Percentiles rank a stretch among this genome's conserved stretches.
Conservation (phyloP, 2,888 invertebrate genomes). For the Hybos culiciformis region DNA sequence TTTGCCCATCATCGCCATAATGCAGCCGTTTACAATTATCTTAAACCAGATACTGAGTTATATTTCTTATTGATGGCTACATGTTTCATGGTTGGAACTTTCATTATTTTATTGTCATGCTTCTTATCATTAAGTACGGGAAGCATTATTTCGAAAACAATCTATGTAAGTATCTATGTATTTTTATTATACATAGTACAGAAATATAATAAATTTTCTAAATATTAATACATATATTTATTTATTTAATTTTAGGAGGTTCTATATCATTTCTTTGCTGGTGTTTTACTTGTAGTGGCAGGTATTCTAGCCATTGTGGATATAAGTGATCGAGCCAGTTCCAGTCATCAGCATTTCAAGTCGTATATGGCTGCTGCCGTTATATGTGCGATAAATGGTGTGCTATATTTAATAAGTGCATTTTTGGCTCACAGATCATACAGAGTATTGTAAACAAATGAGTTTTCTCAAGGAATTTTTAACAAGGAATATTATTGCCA, state of each 20-base stretch:
- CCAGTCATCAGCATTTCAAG: slow-evolving; percentile 42
- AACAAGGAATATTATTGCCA: too few relatives aligned
- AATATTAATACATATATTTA: background rate
- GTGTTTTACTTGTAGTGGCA: slow-evolving; percentile 55
- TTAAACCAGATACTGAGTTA: slow-evolving; percentile 37
- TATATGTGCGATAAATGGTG: slow-evolving; percentile 60
- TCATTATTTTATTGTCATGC: slow-evolving; percentile 58
- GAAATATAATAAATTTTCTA: background rate
- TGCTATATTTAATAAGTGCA: slow-evolving; percentile 60
- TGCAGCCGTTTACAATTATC: slow-evolving; percentile 19
- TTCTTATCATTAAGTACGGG: slow-evolving; percentile 67
- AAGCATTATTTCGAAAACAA: slow-evolving; percentile 65
- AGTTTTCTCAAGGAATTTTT: too few relatives aligned
- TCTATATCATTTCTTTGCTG: slow-evolving; percentile 64
- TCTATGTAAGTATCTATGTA: slow-evolving; percentile 28
- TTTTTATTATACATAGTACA: background rate
- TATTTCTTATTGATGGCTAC: slow-evolving; percentile 63
- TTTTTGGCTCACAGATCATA: slow-evolving; percentile 64
- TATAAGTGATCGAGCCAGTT: slow-evolving; percentile 36
- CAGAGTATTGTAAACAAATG: slow-evolving; percentile 48
- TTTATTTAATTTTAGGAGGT: slow-evolving; percentile 50
- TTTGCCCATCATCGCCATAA: slow-evolving; percentile 44
- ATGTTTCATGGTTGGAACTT: slow-evolving; percentile 66
- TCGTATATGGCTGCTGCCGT: slow-evolving; percentile 56
- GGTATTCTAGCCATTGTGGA: slow-evolving; percentile 54